Evolutionary conservation across 2,888 invertebrate genomes (phyloP).

Genomic region (Petrophora chlorosata): DNA sequence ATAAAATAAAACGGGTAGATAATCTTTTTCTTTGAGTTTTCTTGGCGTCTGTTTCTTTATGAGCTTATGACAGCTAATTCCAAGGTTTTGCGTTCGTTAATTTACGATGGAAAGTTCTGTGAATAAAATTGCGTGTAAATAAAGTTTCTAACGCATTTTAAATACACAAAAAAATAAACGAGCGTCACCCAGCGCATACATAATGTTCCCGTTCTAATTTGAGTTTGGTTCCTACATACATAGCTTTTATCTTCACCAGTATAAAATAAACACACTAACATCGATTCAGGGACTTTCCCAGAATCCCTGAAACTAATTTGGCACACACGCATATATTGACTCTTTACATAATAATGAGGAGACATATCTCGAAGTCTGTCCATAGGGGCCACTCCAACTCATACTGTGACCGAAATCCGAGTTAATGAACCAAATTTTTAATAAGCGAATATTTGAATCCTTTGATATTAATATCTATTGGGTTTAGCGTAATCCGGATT

Average conservation of each 20-base stretch:
- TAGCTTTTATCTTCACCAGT: neutral
- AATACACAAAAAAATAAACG: no score
- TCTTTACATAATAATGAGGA: conserved; percentile 29
- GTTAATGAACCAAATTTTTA: conserved; percentile 19
- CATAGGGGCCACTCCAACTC: conserved; percentile 23
- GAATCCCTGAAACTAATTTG: conserved; percentile 24
- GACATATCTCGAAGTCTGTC: conserved; percentile 27
- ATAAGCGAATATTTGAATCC: neutral
- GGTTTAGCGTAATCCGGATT: no score
- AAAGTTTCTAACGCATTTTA: no score
- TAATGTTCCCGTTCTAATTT: no score
- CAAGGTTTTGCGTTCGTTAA: no score
- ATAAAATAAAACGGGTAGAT: conserved; percentile 16
- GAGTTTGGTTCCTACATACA: no score
- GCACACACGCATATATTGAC: conserved; percentile 20
- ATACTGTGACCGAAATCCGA: conserved; percentile 16
- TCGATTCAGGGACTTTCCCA: conserved; percentile 13
- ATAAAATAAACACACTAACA: neutral
- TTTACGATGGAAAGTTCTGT: no score
- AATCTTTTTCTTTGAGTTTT: conserved; percentile 3
- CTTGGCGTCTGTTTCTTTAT: neutral
- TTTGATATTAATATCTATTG: no score
- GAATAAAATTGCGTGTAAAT: no score
- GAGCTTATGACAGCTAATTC: neutral
- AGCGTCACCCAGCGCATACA: no score